phyloP scores from a whole-genome alignment of 2,113 vertebrate genomes.

The Mobula birostris region DNA sequence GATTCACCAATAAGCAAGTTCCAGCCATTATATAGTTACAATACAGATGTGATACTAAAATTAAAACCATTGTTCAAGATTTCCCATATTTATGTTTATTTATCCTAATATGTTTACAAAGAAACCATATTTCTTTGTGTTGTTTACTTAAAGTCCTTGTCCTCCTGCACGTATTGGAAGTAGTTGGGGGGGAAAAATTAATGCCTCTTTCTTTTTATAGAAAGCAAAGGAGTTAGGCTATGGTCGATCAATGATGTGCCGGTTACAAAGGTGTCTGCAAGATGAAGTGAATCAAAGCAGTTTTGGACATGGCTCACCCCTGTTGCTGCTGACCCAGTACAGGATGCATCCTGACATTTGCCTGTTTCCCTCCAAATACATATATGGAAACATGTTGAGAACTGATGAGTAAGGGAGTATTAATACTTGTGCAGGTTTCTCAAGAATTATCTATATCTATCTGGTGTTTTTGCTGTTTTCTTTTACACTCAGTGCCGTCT shows the following conservation, averaged over 20 bases:
- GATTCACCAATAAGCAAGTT: neutral
- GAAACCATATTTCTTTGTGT: neutral
- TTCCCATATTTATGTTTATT: neutral
- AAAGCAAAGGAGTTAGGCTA: slow-evolving; percentile 68
- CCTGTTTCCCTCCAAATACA: slow-evolving; percentile 69
- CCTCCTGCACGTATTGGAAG: neutral
- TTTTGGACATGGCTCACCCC: slow-evolving; percentile 43
- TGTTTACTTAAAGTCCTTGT: neutral
- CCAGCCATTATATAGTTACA: neutral
- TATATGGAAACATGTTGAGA: slow-evolving; percentile 60
- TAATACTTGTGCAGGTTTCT: neutral
- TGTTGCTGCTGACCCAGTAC: slow-evolving; percentile 69
- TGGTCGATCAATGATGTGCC: slow-evolving; percentile 71
- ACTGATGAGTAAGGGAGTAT: slow-evolving; percentile 58
- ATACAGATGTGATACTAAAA: neutral
- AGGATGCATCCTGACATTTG: slow-evolving; percentile 81
- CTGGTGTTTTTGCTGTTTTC: neutral
- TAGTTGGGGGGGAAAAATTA: neutral
- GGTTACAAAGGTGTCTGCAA: slow-evolving; percentile 58
- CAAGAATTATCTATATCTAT: neutral
- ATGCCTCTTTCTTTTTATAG: slow-evolving; percentile 46
- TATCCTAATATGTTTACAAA: too few species aligned
- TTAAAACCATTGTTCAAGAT: neutral
- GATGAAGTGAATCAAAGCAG: slow-evolving; percentile 43
- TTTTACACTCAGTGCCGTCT: neutral